Percentiles rank a stretch among this genome's conserved stretches.
These are phyloP conservation scores for Lasioglossum vierecki DNA, from an alignment of 2,888 invertebrate genomes.

Conservation along the genomic window DNA sequence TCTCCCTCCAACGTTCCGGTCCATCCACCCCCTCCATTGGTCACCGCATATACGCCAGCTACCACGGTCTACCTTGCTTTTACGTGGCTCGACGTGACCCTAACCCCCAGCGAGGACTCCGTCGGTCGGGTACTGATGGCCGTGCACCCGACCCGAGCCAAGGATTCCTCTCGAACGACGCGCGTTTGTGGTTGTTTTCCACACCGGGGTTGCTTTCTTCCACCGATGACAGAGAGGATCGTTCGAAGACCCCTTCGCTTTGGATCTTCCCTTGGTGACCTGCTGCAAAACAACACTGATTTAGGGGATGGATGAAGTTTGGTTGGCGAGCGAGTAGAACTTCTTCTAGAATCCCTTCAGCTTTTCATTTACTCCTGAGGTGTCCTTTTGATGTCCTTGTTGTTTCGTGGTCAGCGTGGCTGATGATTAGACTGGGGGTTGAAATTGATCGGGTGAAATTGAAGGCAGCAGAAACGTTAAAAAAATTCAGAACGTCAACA, in stretches of 20 bases:
- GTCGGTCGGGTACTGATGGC: constrained; percentile 23
- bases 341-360: background rate
- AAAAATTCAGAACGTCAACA: background rate
- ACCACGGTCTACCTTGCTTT: constrained; percentile 51
- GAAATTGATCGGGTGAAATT: too few species aligned
- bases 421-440: too few species aligned
- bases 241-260: background rate
- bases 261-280: background rate
- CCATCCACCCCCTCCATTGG: constrained; percentile 22
- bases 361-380: background rate
- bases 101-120: constrained; percentile 64
- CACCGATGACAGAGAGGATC: background rate
- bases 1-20: constrained; percentile 52
- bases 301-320: background rate
- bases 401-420: background rate
- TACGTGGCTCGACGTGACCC: constrained; percentile 65
- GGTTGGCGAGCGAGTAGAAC: background rate
- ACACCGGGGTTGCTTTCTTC: background rate
- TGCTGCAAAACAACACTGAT: background rate
- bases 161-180: constrained; percentile 1
- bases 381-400: background rate
- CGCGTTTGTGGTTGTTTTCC: background rate
- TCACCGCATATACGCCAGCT: constrained; percentile 35
- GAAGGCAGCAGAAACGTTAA: too few species aligned
- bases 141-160: constrained; percentile 48